These are phyloP conservation scores for Lasioglossum marginatum DNA, from an alignment of 2,888 invertebrate genomes.

Conservation along the genomic window DNA sequence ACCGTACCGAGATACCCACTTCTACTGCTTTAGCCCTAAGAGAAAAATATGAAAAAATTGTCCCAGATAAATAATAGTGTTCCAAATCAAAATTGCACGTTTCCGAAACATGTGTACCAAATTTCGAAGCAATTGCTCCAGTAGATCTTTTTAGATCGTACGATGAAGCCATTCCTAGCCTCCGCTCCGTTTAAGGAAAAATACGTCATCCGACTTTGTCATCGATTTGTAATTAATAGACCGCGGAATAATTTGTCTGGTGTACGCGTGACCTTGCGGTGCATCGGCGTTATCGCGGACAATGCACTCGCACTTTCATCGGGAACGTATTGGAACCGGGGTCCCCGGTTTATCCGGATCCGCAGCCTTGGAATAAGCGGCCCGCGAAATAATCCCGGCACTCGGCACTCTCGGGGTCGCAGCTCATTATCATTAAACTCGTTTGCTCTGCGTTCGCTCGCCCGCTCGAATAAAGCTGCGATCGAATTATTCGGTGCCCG, in stretches of 20 bases:
- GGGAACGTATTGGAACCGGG: slow-evolving; percentile 50
- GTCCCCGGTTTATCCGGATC: slow-evolving; percentile 54
- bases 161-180: neutral
- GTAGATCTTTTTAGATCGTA: neutral
- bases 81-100: neutral
- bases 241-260: neutral
- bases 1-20: too few species aligned
- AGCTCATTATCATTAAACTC: slow-evolving; percentile 64
- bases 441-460: neutral
- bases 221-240: neutral
- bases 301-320: slow-evolving; percentile 55
- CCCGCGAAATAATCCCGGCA: slow-evolving; percentile 60
- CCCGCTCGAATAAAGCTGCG: neutral
- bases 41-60: neutral
- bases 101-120: neutral
- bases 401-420: slow-evolving; percentile 26
- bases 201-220: neutral
- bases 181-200: neutral
- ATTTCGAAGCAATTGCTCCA: neutral
- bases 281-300: slow-evolving; percentile 52
- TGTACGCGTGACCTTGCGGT: slow-evolving; percentile 49
- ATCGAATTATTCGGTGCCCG: neutral
- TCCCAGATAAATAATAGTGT: neutral
- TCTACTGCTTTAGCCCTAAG: neutral
- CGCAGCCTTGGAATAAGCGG: slow-evolving; percentile 61